Base-by-base conservation (phyloP, 2,888 invertebrate species). In the Baccha elongata region DNA sequence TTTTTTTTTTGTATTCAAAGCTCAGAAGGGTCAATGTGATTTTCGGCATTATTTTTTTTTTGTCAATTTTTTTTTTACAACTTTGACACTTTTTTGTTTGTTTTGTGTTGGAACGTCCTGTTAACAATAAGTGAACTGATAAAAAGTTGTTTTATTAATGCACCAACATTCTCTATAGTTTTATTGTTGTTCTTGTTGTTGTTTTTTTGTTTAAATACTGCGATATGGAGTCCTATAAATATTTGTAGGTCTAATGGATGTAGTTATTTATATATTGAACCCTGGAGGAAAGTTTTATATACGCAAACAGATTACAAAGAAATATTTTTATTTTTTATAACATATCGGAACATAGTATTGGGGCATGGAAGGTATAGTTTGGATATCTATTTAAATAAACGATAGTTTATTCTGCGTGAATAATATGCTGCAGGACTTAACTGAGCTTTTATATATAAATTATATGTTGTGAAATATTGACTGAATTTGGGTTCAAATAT, bases 131-230 rank as follows among this genome's bases (percentile, higher is more conserved):
- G 8, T n/a, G 26, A 60, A 44, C 71, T 65, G 81, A 81, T 81
- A 81, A 76, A 80, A 81, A 67, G 62, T 32, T 71, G 60, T 67
- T 67, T 62, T 76, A 76, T 81, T 67, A 81, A 81, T 81, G 65
- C 48, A 71, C 40, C 48, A 26, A 55, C 21, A 53, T 26, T 71
- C 23, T 44, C 52, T 46, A 37, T 23, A 15, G 13, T n/a, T n/a
- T n/a, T n/a, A 44, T 19, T 8, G 7, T 1, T 21, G 13, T 13
- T 55, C 21, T 37, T 23, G 17, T 26, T 75, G 50, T 48, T 60
- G 53, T 58, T 53, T 62, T 60, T 48, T 21, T 65, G 58, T 60
- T 76, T 60, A 65, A 76, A 46, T 40, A 76, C 15, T 52, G 58
- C 50, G 42, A 44, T 74, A 48, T 48, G 10, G 37, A 11, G n/a